These are phyloP conservation scores for Luscinia luscinia DNA, from an alignment of 2,797 vertebrate genomes.

Conservation along the genomic window DNA sequence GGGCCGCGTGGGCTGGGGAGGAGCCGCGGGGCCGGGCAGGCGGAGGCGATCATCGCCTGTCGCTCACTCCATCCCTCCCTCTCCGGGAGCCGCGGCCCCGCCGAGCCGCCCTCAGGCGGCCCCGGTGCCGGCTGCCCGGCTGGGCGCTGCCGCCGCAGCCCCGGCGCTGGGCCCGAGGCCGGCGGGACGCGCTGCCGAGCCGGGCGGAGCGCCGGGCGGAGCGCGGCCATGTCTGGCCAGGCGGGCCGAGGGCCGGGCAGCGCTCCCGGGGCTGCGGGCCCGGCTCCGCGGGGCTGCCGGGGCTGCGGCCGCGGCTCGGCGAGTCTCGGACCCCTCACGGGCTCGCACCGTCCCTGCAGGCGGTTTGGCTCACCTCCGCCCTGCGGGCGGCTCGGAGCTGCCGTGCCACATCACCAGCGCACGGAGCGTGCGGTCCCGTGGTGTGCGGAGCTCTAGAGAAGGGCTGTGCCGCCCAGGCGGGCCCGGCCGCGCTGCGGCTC, in stretches of 20 bases:
- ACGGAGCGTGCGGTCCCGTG: rapidly evolving
- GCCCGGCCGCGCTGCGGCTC: neutral
- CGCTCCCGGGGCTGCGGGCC: neutral
- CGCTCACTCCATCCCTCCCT: neutral
- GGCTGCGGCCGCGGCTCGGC: neutral
- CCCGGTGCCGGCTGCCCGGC: neutral
- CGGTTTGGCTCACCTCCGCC: neutral
- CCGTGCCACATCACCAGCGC: neutral
- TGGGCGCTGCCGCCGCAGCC: neutral
- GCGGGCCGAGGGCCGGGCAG: neutral
- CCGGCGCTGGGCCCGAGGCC: neutral
- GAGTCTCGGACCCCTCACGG: rapidly evolving
- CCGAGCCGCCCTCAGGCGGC: neutral
- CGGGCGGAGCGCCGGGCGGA: neutral
- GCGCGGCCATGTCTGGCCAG: neutral
- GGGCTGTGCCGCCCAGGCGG: neutral
- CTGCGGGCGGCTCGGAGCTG: neutral
- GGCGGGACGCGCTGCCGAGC: neutral
- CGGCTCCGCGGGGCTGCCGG: neutral
- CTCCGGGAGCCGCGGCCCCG: neutral
- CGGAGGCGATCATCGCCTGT: neutral
- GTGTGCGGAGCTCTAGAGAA: neutral
- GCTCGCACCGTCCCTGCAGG: rapidly evolving
- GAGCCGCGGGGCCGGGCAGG: neutral
- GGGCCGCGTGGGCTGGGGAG: neutral